Percentiles rank a stretch among this genome's conserved stretches.
Conservation (phyloP, 2,797 vertebrate genomes). For the Mormyrus hasselquistii region DNA sequence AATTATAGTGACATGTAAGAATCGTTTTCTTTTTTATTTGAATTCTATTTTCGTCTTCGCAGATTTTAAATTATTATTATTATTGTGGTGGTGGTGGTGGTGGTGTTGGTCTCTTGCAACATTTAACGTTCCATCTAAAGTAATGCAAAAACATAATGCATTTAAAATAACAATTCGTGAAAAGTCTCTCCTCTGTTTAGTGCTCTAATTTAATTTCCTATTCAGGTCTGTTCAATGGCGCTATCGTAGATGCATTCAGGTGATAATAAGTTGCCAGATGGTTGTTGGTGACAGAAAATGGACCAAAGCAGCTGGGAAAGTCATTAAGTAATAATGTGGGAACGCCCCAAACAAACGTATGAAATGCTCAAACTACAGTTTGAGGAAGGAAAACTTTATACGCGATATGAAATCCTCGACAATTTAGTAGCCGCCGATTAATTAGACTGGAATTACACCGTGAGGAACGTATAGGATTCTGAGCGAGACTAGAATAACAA, state of each 20-base stretch:
- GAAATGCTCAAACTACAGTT: slow-evolving; percentile 66
- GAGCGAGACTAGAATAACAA: not conserved
- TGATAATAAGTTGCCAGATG: slow-evolving; percentile 86
- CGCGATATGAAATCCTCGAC: slow-evolving; percentile 76
- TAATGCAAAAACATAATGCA: not conserved
- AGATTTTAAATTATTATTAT: not conserved
- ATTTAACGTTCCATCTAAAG: not conserved
- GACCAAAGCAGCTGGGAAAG: slow-evolving; percentile 80
- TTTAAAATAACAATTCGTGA: slow-evolving; percentile 14
- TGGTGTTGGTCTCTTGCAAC: not conserved
- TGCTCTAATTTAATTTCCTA: slow-evolving; percentile 56
- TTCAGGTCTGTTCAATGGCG: slow-evolving; percentile 60
- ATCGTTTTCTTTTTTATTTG: slow-evolving; percentile 22
- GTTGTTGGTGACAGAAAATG: slow-evolving; percentile 76
- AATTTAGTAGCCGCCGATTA: slow-evolving; percentile 39
- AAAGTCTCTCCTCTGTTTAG: slow-evolving; percentile 14
- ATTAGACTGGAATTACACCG: slow-evolving; percentile 36
- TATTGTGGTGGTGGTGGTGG: not conserved
- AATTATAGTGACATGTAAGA: slow-evolving; percentile 68
- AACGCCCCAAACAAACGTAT: slow-evolving; percentile 81
- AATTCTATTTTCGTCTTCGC: not conserved
- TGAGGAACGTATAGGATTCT: not conserved
- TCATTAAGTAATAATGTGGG: slow-evolving; percentile 82
- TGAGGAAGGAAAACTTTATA: slow-evolving; percentile 45
- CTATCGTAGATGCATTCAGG: slow-evolving; percentile 75